Conservation (phyloP, 2,888 invertebrate species). For the Heliconius sara region DNA sequence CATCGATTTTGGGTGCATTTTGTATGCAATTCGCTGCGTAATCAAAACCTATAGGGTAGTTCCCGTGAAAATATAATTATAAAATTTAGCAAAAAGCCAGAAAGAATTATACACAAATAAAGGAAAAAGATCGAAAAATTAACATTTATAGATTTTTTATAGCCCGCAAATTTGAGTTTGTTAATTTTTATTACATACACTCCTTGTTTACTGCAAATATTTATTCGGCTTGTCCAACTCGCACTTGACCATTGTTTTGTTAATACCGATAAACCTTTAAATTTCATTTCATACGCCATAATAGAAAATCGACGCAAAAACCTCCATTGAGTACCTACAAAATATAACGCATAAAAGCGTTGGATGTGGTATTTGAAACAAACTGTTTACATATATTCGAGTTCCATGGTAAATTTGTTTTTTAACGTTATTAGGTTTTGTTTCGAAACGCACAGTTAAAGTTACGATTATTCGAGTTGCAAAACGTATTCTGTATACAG, state of each 20-base stretch:
- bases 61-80: too few relatives aligned
- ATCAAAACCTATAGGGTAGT: too few relatives aligned
- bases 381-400: constrained; percentile 29
- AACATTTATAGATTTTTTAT: too few relatives aligned
- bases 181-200: too few relatives aligned
- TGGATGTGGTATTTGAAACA: constrained; percentile 16
- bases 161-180: too few relatives aligned
- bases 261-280: background rate
- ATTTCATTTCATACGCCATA: background rate
- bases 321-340: background rate
- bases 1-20: too few relatives aligned
- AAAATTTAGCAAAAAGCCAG: too few relatives aligned
- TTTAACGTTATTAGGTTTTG: constrained; percentile 46
- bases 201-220: too few relatives aligned
- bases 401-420: constrained; percentile 46
- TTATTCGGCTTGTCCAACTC: too few relatives aligned
- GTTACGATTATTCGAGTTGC: constrained; percentile 34
- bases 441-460: constrained; percentile 35
- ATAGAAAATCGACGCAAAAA: background rate
- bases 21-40: too few relatives aligned
- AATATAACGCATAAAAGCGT: background rate
- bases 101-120: too few relatives aligned
- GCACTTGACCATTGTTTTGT: background rate
- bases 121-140: too few relatives aligned
- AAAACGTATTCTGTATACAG: constrained; percentile 24